Evolutionary conservation across 2,797 vertebrate species (phyloP), one percentile per base, ranked within the genome.

Genomic region (Hydrocynus forskahlii): DNA sequence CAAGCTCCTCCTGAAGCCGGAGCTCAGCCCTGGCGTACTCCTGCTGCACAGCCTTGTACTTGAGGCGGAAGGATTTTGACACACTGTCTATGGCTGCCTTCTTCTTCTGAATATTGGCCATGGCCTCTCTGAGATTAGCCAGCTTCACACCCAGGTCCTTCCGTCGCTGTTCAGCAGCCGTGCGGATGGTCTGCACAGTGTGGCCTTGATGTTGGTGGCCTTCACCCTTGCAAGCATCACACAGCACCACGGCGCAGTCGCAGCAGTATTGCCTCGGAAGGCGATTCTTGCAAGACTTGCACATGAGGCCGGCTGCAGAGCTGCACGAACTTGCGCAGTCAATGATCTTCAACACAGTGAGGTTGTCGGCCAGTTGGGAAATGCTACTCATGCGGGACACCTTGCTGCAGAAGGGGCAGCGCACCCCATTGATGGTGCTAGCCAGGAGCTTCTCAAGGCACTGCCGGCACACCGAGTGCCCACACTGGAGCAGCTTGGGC

Each of bases 361-460:
- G 95, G 88, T 99, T 99, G 91, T 99, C 97, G 0, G 96, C 94
- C 88, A 99, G 92, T 90, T 98, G 97, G 5, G 95, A 93, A 88
- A 99, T 92, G 86, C 92, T 97, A 73, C 95, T 96, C 92, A 98
- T 97, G 14, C 97, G 94, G 0, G 97, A 99, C 78, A 99, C 95
- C 86, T 95, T 97, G 92, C 97, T 99, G 89, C 97, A 99, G 72
- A 99, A 99, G 7, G 98, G 97, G 86, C 98, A 99, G 59, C 98
- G 97, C 55, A 99, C 97, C 0, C 97, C 97, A 0, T 99, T 98
- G 87, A 99, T 99, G 78, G 96, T 98, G 71, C 93, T 96, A 4
- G 97, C 97, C 79, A 99, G 90, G 16, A 99, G 94, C 89, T 99
- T 98, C 90, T 99, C 98, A 35, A 99, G 93, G 91, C 98, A 99